A percentile compares a stretch with the other conserved stretches of the same genome.
Evolutionary conservation across 2,797 vertebrate species (phyloP).

Genomic region (Anolis apletophallus): DNA sequence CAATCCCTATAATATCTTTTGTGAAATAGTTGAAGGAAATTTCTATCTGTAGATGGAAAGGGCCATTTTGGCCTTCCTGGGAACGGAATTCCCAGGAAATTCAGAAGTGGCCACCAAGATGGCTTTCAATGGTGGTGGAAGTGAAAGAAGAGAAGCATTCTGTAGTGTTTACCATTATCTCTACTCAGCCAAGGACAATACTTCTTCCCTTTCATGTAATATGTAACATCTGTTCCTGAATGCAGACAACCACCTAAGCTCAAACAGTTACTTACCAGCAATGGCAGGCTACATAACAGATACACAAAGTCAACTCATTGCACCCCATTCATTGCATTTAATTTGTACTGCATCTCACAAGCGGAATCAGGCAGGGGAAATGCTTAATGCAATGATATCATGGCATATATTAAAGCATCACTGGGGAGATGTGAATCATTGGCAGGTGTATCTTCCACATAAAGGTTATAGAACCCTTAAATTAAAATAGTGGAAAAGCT

Average conservation of each 20-base stretch:
- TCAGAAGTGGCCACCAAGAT: too few relatives aligned
- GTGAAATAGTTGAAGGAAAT: too few relatives aligned
- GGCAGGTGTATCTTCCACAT: background rate
- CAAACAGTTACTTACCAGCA: background rate
- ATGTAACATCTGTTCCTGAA: background rate
- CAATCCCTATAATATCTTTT: too few relatives aligned
- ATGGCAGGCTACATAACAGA: background rate
- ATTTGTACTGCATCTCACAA: background rate
- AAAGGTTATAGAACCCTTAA: too few relatives aligned
- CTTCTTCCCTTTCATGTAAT: background rate
- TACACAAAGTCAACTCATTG: background rate
- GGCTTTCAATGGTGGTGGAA: too few relatives aligned
- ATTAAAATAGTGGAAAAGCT: too few relatives aligned
- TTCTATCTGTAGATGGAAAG: too few relatives aligned
- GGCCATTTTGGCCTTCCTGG: too few relatives aligned
- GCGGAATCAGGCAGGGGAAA: background rate
- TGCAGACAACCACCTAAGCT: background rate
- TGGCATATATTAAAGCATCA: background rate
- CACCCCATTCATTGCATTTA: background rate
- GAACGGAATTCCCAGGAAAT: too few relatives aligned
- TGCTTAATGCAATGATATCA: background rate
- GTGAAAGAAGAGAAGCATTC: background rate
- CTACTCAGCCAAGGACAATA: too few relatives aligned
- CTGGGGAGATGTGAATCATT: background rate
- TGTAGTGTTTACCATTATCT: background rate